Conservation (phyloP, 2,113 vertebrate species). For the Lasiurus cinereus region DNA sequence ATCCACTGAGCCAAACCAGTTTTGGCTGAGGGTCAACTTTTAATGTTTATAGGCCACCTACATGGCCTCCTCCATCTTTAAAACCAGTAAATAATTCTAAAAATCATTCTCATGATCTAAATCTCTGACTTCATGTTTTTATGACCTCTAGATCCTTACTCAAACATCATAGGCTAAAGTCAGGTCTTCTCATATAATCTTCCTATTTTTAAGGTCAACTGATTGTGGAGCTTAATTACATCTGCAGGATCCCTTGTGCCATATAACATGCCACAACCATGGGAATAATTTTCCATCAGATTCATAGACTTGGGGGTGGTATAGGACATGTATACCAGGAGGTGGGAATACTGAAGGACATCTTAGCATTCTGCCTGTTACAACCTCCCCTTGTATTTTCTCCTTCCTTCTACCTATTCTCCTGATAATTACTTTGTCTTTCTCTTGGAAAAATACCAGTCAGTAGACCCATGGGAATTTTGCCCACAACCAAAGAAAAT, state of each 20-base stretch:
- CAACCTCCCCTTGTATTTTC: accelerated
- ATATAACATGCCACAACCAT: not conserved
- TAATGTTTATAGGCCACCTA: not conserved
- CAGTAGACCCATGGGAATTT: not conserved
- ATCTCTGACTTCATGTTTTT: not conserved
- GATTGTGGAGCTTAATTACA: not conserved
- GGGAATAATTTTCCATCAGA: not conserved
- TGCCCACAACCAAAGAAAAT: not conserved
- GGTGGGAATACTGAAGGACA: not conserved
- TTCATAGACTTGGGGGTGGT: not conserved
- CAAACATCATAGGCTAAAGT: not conserved
- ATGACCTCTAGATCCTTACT: not conserved
- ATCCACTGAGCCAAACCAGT: too few relatives aligned
- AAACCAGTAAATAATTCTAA: not conserved
- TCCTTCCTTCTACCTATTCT: not conserved
- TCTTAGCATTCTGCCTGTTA: not conserved
- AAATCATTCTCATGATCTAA: not conserved
- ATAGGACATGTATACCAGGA: not conserved
- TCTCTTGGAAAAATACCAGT: not conserved
- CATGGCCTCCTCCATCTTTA: not conserved
- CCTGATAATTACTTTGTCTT: not conserved
- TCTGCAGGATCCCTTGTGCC: not conserved
- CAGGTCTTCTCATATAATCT: not conserved
- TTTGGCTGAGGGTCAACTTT: not conserved
- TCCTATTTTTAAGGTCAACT: not conserved